phyloP scores from a whole-genome alignment of 2,888 invertebrate genomes.

The Atethmia centrago region DNA sequence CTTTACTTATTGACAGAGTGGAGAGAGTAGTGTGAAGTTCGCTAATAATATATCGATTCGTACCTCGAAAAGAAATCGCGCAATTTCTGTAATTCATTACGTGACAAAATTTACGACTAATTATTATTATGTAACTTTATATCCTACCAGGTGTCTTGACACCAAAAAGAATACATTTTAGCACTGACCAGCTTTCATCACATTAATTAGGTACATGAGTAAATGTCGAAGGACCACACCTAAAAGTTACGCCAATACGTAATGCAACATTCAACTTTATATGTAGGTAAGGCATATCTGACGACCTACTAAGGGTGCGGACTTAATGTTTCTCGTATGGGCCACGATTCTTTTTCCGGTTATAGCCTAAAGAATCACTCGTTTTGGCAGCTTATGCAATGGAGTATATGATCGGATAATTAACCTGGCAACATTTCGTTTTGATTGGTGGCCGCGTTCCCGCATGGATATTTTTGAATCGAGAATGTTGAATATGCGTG shows the following conservation, averaged over 20 bases:
- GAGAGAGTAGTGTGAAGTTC: background rate
- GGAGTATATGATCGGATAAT: conserved; percentile 29
- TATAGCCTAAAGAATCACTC: conserved; percentile 19
- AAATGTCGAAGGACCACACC: conserved; percentile 60
- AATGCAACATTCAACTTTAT: conserved; percentile 51
- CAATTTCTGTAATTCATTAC: background rate
- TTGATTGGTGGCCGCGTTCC: conserved; percentile 20
- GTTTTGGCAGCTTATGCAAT: conserved; percentile 42
- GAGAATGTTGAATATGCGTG: background rate
- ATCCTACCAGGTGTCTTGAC: conserved; percentile 23
- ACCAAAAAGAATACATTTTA: conserved; percentile 40
- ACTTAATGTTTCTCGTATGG: conserved; percentile 33
- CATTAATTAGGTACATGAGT: conserved; percentile 51
- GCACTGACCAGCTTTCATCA: conserved; percentile 54
- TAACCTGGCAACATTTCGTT: conserved; percentile 14
- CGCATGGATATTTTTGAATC: conserved; percentile 8
- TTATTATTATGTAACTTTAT: conserved; percentile 40
- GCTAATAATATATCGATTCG: conserved; percentile 11
- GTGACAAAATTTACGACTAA: conserved; percentile 10
- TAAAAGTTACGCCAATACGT: conserved; percentile 50
- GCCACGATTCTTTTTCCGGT: conserved; percentile 50
- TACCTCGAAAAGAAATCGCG: background rate
- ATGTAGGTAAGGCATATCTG: conserved; percentile 38
- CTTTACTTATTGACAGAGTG: background rate
- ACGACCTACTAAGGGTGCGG: conserved; percentile 49